Evolutionary conservation across 2,888 invertebrate genomes (phyloP), one percentile per base, ranked within the genome.

Genomic region (Glomeris marginata): DNA sequence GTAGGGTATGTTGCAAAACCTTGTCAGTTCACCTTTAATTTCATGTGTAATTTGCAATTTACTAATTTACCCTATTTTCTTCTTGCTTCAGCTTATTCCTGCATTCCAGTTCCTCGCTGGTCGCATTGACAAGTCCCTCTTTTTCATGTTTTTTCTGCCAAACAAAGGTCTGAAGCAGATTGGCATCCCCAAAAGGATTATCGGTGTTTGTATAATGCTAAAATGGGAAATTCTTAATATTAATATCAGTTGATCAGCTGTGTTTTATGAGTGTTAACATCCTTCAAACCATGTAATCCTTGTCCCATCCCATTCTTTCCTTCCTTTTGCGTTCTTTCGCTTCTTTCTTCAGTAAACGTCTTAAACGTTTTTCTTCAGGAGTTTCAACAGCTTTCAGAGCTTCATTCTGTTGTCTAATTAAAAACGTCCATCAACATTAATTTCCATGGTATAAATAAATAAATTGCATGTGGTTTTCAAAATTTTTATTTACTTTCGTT

Each of bases 181-280:
- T 90, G 0, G 87, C 86, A 73, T 98, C 98, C 0, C 97, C 97
- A 67, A 97, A 98, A 0, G 98, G 98, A 70, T 98, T 98, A 67
- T 98, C 95, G 47, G 86, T 84, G 67, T 98, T 94, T 0, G 97
- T 95, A 63, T 97, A 98, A 62, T 91, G 90, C 66, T 67, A 48
- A 1, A 56, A 54, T n/a, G 41, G 16, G 11, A 41, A 20, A 45
- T 20, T 16, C 41, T 1, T 5, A 15, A 6, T n/a, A 8, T 41
- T 38, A n/a, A 38, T 2, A 38, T 5, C 38, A 3, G 15, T 38
- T 6, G 2, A 10, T 3, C 3, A 15, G 2, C 38, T 2, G 15
- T 38, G 2, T 18, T 21, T 35, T 16, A 13, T 22, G n/a, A n/a
- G n/a, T n/a, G 10, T 8, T 37, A 34, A 21, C 13, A 47, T 38